Base-by-base conservation (phyloP, 2,113 vertebrate genomes). In the Hyaena hyaena region DNA sequence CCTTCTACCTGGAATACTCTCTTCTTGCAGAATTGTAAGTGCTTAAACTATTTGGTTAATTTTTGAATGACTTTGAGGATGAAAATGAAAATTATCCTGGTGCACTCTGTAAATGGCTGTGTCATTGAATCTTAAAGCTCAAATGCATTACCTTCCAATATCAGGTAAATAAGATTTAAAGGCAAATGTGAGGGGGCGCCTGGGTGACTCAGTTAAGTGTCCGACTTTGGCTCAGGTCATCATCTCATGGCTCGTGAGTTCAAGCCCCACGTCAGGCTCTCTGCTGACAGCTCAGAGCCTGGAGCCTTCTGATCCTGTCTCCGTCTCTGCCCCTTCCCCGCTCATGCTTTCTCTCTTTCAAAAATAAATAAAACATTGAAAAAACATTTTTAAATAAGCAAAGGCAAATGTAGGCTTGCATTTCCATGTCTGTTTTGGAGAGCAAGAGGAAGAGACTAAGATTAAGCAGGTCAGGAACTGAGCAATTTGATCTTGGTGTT, bases 1-100 rank as follows among this genome's bases (percentile, higher is more conserved):
- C 99, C 66, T 99, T 99, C 98, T 99, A 99, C 98, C 97, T 99
- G 98, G 99, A 99, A 95, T 99, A 99, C 98, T 99, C 99, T 0
- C 99, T 99, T 55, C 99, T 99, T 73, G 99, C 99, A 61, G 99
- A 99, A 98, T 99, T 99, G 99, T 99, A 98, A 96, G 99, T 98
- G 98, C 74, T 68, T 81, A 73, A 65, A 58, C 53, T 50, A 17
- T 15, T 63, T 10, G 11, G 19, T 79, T 92, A 83, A 23, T 11
- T 93, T 95, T 48, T 61, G n/a, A 93, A 77, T 89, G 79, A 73
- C 50, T 33, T 69, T 80, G 87, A 94, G 77, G 66, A 80, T 79
- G 21, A 89, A 74, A 84, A 43, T 90, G 73, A 81, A 69, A 58
- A 68, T 48, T 77, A 66, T 63, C 95, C 23, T 58, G 26, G 68